Evolutionary conservation across 2,888 invertebrate species (phyloP).

Genomic region (Tromatobia lineatoria): DNA sequence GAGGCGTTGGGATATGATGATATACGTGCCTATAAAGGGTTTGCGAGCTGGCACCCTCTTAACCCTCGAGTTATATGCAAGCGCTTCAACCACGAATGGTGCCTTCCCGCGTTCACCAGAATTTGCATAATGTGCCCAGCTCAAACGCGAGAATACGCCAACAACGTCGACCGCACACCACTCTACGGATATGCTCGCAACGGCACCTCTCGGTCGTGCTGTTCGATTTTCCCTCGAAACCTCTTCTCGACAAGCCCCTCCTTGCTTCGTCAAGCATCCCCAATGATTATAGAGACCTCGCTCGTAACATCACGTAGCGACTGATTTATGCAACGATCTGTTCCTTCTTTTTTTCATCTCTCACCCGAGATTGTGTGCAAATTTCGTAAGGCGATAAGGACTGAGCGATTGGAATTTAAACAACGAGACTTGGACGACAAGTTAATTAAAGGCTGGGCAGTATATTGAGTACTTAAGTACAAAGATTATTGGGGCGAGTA

Average conservation of each 20-base stretch:
- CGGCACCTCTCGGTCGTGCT: slow-evolving; percentile 62
- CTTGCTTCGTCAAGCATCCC: slow-evolving; percentile 3
- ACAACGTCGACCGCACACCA: slow-evolving; percentile 68
- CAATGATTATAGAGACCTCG: slow-evolving; percentile 38
- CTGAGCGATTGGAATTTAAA: not conserved
- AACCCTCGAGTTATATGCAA: slow-evolving; percentile 44
- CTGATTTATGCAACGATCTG: slow-evolving; percentile 19
- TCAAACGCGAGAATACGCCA: slow-evolving; percentile 16
- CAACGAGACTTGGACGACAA: too few species aligned
- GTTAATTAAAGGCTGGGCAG: too few species aligned
- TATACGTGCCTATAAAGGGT: slow-evolving; percentile 41
- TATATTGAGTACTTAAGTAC: too few species aligned
- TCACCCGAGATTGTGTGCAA: not conserved
- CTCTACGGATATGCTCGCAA: slow-evolving; percentile 62
- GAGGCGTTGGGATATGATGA: slow-evolving; percentile 40
- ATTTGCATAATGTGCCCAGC: slow-evolving; percentile 59
- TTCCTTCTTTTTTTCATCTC: not conserved
- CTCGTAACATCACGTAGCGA: slow-evolving; percentile 24
- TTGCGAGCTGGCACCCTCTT: slow-evolving; percentile 46
- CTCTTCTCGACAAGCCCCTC: slow-evolving; percentile 17
- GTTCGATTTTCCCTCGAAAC: slow-evolving; percentile 41
- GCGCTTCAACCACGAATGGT: slow-evolving; percentile 25
- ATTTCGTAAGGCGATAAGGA: not conserved
- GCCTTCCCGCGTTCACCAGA: slow-evolving; percentile 32
- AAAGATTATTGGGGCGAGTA: too few species aligned